Base-by-base conservation (phyloP, 2,113 vertebrate genomes). In the Salvelinus sp. region DNA sequence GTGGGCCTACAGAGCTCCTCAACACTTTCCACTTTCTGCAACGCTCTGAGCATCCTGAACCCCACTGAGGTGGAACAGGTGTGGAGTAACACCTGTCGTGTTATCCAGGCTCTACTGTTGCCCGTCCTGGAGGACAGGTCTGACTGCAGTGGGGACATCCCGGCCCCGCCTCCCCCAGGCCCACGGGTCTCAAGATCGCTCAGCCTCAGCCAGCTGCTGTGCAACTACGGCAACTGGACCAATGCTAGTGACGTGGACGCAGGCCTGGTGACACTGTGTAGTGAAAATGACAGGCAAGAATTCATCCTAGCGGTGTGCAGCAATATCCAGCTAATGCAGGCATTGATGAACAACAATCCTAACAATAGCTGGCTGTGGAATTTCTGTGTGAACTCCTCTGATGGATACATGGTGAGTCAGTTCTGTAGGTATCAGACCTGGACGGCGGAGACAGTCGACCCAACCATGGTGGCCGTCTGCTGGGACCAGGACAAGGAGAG, bases 351-450 rank as follows among this genome's bases (percentile, higher is more conserved):
- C 1, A 72, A 23, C 1, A 88, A 93, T 20, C 65, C 75, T 16
- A 78, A 67, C 23, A 93, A 94, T 78, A 62, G 20, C 48, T 95
- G 94, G 94, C 69, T 95, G 70, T 91, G 89, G 48, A 85, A 72
- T 1, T 93, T 89, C 80, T 95, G 94, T 25, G 65, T 77, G 14
- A 90, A 89, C 83, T 85, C 72, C n/a, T 86, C 91, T 2, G 82
- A 87, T 0, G 50, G 0, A 1, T 82, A 86, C 73, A 23, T 93
- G 73, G 77, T 92, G 60, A 79, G 38, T 58, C 82, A 89, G n/a
- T 90, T 90, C 81, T 95, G 94, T 47, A 5, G 1, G 14, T 94
- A 94, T n/a, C 82, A 90, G 1, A 79, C 30, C 20, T 94, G 94
- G 94, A 10, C 78, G 0, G 2, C 33, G 12, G 79, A 83, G 54